Base-by-base conservation (phyloP, 2,113 vertebrate species). In the Lepidothrix coronata region DNA sequence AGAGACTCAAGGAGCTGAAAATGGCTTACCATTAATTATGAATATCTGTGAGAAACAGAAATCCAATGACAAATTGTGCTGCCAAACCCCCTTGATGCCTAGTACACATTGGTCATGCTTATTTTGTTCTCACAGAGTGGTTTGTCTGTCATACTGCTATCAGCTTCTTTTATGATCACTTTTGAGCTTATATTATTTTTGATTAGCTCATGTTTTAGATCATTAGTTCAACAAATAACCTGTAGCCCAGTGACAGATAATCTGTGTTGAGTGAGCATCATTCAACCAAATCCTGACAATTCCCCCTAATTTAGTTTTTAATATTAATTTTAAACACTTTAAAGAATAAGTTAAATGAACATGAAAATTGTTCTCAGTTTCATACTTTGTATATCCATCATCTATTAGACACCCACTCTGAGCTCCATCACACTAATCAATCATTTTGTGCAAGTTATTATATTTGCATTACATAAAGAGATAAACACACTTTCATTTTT, bases 201-300 rank as follows among this genome's bases (percentile, higher is more conserved):
- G 14, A 91, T 97, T 97, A 96, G 85, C 84, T 77, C 93, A 39
- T 91, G 93, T 77, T 97, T 96, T 93, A 85, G 86, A 86, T 92
- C 94, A 96, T 96, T 96, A 96, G 82, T 93, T 96, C 85, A 96
- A 96, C 94, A 96, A 97, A 97, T 93, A 98, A 93, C 94, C 66
- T 96, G 88, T 90, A 93, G 59, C 52, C 15, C 9, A 3, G 48
- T 93, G 91, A 77, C 83, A 95, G 89, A 94, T 94, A 97, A 96
- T 91, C 66, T 92, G 54, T 70, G 31, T 65, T 85, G 71, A 88
- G 63, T 5, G 33, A 97, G 71, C 86, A 95, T 89, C 70, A 81
- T 67, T 95, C 95, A 95, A n/a, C 59, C 76, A 75, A 78, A 44
- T 44, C 82, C 68, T 84, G 90, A 93, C 79, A 96, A 88, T 81